These are phyloP conservation scores for Blomia tropicalis DNA, from an alignment of 2,888 invertebrate genomes.

Conservation along the genomic window DNA sequence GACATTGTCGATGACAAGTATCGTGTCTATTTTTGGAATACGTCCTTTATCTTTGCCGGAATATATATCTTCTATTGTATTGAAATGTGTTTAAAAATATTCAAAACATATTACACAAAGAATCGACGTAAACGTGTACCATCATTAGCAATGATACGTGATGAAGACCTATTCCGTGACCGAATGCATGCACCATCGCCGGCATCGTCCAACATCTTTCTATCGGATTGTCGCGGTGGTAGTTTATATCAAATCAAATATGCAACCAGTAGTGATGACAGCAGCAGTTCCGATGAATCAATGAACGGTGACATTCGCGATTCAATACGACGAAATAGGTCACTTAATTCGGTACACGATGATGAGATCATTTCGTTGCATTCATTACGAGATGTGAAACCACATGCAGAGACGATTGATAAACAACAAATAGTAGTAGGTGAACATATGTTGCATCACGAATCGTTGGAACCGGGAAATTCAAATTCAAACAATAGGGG, in stretches of 20 bases:
- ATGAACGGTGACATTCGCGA: neutral
- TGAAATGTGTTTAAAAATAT: slow-evolving; percentile 24
- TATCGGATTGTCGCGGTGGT: neutral
- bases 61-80: slow-evolving; percentile 25
- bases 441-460: neutral
- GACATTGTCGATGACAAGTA: slow-evolving; percentile 26
- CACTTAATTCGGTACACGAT: too few relatives aligned
- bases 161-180: neutral
- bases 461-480: neutral
- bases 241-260: slow-evolving; percentile 1
- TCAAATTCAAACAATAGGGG: neutral
- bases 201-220: neutral
- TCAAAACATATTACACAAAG: slow-evolving; percentile 10
- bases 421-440: neutral
- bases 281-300: neutral
- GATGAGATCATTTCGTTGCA: neutral
- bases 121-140: slow-evolving; percentile 17
- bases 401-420: too few relatives aligned
- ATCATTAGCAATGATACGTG: neutral
- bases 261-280: neutral
- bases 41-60: slow-evolving; percentile 25
- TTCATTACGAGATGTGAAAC: neutral
- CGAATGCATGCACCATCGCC: slow-evolving; percentile 1
- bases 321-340: neutral
- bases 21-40: slow-evolving; percentile 25